These are phyloP conservation scores for Macrophya annulata DNA, from an alignment of 2,888 invertebrate species.

Conservation along the genomic window DNA sequence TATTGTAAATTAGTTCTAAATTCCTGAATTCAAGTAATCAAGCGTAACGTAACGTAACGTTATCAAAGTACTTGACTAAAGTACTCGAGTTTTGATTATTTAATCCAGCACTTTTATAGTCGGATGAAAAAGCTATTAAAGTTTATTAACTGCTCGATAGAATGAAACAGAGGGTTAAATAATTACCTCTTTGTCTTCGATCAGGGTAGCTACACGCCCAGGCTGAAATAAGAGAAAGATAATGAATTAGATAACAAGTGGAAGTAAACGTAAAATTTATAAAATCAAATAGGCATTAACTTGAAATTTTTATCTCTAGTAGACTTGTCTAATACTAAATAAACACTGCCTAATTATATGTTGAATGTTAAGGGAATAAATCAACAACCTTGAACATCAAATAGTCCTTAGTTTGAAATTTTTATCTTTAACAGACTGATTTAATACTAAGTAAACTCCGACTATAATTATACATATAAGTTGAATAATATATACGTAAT, in stretches of 20 bases:
- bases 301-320: neutral
- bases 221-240: constrained; percentile 86
- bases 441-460: neutral
- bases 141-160: neutral
- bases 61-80: neutral
- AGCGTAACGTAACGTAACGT: neutral
- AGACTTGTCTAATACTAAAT: neutral
- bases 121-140: constrained; percentile 11
- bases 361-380: neutral
- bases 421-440: neutral
- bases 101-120: neutral
- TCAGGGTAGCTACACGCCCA: constrained; percentile 93
- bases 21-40: neutral
- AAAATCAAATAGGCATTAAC: neutral
- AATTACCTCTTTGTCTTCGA: constrained; percentile 90
- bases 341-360: neutral
- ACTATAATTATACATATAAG: neutral
- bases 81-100: neutral
- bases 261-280: neutral
- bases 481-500: neutral
- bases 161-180: constrained; percentile 59
- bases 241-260: constrained; percentile 27
- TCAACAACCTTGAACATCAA: neutral
- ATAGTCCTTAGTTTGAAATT: neutral
- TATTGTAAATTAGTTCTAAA: neutral